Evolutionary conservation across 2,113 vertebrate genomes (phyloP).

Genomic region (Pterophyllum scalare): DNA sequence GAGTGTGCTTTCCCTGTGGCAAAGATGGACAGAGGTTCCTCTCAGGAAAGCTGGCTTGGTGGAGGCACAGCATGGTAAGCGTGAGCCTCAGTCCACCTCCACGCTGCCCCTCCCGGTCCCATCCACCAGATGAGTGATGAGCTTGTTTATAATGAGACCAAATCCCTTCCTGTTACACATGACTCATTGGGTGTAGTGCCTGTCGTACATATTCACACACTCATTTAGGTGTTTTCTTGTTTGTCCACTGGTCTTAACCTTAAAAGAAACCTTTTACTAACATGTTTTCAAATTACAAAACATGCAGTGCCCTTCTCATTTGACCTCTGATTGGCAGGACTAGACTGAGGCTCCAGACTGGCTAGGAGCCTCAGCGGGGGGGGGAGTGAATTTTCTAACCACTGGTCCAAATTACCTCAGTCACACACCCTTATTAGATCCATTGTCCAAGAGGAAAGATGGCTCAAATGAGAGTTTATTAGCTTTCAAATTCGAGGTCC

Average conservation of each 20-base stretch:
- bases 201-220: constrained; percentile 35
- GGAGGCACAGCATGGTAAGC: constrained; percentile 4
- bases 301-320: neutral
- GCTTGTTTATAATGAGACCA: constrained; percentile 61
- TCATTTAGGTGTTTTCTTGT: constrained; percentile 39
- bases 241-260: constrained; percentile 7
- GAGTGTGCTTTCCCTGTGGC: constrained; percentile 37
- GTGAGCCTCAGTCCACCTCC: constrained; percentile 36
- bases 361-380: constrained; percentile 5
- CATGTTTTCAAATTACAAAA: constrained; percentile 21
- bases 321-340: constrained; percentile 19
- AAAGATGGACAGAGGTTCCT: constrained; percentile 39
- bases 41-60: constrained; percentile 23
- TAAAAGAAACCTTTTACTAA: neutral
- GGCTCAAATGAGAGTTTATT: constrained; percentile 33
- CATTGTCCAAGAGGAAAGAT: constrained; percentile 38
- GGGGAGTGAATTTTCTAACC: constrained; percentile 27
- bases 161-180: constrained; percentile 69
- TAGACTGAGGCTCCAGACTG: neutral
- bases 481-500: constrained; percentile 14
- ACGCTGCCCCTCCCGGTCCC: constrained; percentile 24
- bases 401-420: constrained; percentile 10
- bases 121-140: constrained; percentile 68
- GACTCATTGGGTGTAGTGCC: constrained; percentile 70
- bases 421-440: constrained; percentile 43